Evolutionary conservation across 2,888 invertebrate species (phyloP).

Genomic region (Eristalinus sepulchralis): DNA sequence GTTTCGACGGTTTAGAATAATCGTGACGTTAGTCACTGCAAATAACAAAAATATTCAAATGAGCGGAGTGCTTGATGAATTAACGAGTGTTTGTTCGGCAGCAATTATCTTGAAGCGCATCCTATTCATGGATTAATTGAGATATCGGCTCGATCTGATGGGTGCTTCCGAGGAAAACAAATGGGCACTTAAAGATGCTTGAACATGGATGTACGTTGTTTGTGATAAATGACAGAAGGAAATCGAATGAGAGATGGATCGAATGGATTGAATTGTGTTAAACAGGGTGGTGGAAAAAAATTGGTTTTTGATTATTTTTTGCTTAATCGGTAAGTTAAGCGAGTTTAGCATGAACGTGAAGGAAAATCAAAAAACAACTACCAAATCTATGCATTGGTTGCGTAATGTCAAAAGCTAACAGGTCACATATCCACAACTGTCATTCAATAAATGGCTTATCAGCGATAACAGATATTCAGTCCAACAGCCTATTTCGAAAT

Average conservation of each 20-base stretch:
- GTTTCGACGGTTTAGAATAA: neutral
- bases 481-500: no score
- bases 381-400: no score
- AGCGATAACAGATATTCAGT: no score
- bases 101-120: neutral
- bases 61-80: neutral
- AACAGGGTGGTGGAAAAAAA: neutral
- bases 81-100: neutral
- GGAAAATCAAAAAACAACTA: no score
- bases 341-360: no score
- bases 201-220: neutral
- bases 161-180: neutral
- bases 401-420: no score
- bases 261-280: no score
- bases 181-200: neutral
- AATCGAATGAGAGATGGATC: neutral
- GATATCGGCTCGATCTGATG: slow-evolving; percentile 5
- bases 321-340: no score
- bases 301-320: neutral
- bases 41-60: neutral
- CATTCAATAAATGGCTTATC: no score
- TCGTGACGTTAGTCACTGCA: neutral
- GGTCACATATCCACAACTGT: no score
- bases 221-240: neutral
- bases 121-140: slow-evolving; percentile 28